Base-by-base conservation (phyloP, 1,140 invertebrate genomes). In the Physella acuta region DNA sequence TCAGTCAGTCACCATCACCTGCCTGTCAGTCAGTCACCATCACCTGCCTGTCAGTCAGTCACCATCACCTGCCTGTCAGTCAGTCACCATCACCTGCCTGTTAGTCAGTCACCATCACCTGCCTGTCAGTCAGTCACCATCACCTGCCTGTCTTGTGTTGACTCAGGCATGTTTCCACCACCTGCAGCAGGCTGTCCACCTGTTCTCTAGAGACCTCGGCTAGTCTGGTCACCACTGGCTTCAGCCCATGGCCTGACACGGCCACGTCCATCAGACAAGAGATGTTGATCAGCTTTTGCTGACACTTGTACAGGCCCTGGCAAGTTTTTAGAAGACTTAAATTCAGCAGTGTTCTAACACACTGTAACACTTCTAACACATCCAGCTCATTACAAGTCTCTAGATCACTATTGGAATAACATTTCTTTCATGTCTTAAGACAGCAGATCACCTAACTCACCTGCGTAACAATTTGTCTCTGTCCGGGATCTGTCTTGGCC, bases 391-490 rank as follows among this genome's bases (percentile, higher is more conserved):
- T 26, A 33, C 16, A 2, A 36, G 34, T 3, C 17, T 30, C 30
- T 33, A 33, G 2, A 17, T 26, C 53, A 55, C 5, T 14, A 55
- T 55, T 20, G 20, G 20, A 30, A 24, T 8, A 24, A 8, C 20
- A 24, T 8, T 55, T 8, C 28, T 24, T 14, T 55, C 28, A 55
- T 24, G 20, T 8, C 20, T n/a, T 61, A 34, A 5, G 20, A 37
- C 30, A 33, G 11, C 1, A 24, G 2, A 8, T 33, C 1, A 24
- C 17, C 17, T n/a, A 20, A 20, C 36, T 3, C 33, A 73, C 71
- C 53, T 70, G 1, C 11, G 37, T 39, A 16, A 70, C 39, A 17
- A 53, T 34, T 17, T 70, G 33, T 63, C 70, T 73, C 24, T 66
- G 20, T 1, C 36, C 26, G 4, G 68, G 55, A 26, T 73, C 62